Percentiles rank a stretch among this genome's conserved stretches.
Conservation (phyloP, 2,888 invertebrate genomes). For the Amiota minor region DNA sequence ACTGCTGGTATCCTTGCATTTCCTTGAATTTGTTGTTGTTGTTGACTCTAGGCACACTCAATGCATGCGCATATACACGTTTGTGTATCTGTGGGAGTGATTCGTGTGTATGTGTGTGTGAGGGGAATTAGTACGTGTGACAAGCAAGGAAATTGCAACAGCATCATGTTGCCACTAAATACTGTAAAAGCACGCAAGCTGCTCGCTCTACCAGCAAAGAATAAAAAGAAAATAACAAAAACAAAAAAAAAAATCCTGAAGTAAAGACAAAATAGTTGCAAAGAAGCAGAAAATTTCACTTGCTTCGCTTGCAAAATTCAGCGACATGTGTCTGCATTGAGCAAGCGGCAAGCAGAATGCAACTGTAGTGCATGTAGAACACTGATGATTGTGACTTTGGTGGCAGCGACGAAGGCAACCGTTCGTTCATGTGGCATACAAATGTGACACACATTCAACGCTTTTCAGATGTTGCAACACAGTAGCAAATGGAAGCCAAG, state of each 20-base stretch:
- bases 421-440: constrained; percentile 22
- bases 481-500: background rate
- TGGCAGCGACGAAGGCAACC: background rate
- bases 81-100: constrained; percentile 4
- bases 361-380: background rate
- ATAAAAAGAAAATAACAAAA: constrained; percentile 37
- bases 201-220: constrained; percentile 1
- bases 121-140: constrained; percentile 68
- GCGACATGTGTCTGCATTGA: constrained; percentile 24
- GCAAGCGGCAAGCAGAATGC: background rate
- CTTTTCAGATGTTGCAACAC: background rate
- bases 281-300: constrained; percentile 61
- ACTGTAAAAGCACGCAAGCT: constrained; percentile 49
- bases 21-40: constrained; percentile 43
- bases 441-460: constrained; percentile 19
- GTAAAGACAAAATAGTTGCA: constrained; percentile 14
- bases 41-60: constrained; percentile 18
- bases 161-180: constrained; percentile 68
- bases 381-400: background rate
- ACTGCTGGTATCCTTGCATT: constrained; percentile 28
- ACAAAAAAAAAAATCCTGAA: constrained; percentile 21
- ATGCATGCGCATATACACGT: background rate
- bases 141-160: constrained; percentile 69
- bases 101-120: constrained; percentile 45
- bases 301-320: constrained; percentile 64